Percentiles rank a stretch among this genome's conserved stretches.
These are phyloP conservation scores for Platycheirus rosarum DNA, from an alignment of 2,888 invertebrate species.

Conservation along the genomic window DNA sequence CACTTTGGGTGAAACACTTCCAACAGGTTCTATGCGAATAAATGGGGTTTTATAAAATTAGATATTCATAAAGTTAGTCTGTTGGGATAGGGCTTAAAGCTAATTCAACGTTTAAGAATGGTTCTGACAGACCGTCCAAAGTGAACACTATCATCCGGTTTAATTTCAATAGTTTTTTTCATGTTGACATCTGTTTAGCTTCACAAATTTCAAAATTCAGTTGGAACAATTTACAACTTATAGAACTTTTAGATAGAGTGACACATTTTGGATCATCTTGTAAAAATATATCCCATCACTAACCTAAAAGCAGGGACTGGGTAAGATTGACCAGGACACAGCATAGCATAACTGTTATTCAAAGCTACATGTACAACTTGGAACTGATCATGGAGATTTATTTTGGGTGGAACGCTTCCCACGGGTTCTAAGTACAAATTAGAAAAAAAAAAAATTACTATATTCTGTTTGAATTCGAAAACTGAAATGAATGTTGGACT, in stretches of 20 bases:
- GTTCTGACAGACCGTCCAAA: too few species aligned
- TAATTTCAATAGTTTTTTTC: too few species aligned
- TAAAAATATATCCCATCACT: too few species aligned
- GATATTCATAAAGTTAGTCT: slow-evolving; percentile 46
- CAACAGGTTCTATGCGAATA: slow-evolving; percentile 83
- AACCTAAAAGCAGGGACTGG: slow-evolving; percentile 89
- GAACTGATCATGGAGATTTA: slow-evolving; percentile 84
- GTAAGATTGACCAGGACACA: slow-evolving; percentile 90
- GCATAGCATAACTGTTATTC: slow-evolving; percentile 85
- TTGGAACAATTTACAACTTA: too few species aligned
- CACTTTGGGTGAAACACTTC: slow-evolving; percentile 86
- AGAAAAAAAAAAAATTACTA: neutral
- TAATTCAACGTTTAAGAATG: too few species aligned
- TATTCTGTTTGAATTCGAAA: too few species aligned
- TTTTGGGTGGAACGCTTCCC: slow-evolving; percentile 85
- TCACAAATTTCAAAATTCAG: too few species aligned
- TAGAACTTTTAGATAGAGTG: too few species aligned
- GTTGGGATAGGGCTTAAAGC: slow-evolving; percentile 74
- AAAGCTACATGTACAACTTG: slow-evolving; percentile 82
- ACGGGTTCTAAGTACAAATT: slow-evolving; percentile 80
- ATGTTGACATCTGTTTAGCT: too few species aligned
- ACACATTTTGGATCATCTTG: too few species aligned
- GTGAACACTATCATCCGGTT: too few species aligned
- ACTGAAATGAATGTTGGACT: slow-evolving; percentile 27
- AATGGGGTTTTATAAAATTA: too few species aligned